These are phyloP conservation scores for Sepioteuthis lessoniana DNA, from an alignment of 2,888 invertebrate species.

Conservation along the genomic window DNA sequence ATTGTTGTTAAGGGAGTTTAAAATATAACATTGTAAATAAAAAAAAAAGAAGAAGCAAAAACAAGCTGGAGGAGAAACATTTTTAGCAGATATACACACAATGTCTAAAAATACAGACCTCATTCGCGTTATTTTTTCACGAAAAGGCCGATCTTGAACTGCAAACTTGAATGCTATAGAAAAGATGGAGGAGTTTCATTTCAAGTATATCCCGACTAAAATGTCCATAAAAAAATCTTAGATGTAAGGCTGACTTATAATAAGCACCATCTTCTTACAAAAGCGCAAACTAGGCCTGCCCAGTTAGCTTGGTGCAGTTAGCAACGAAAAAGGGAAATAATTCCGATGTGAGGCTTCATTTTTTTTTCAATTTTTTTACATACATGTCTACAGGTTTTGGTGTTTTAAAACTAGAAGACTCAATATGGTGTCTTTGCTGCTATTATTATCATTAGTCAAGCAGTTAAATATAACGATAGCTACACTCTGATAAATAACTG, in stretches of 20 bases:
- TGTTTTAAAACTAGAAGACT: neutral
- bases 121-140: neutral
- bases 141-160: neutral
- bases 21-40: too few relatives aligned
- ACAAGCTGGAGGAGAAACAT: neutral
- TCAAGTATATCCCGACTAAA: neutral
- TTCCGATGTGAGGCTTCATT: conserved; percentile 33
- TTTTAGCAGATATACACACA: neutral
- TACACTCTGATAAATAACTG: too few relatives aligned
- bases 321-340: conserved; percentile 11
- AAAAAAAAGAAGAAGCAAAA: neutral
- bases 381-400: neutral
- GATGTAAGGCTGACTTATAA: neutral
- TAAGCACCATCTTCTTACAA: neutral
- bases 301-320: neutral
- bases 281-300: conserved; percentile 18
- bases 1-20: neutral
- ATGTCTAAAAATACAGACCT: conserved; percentile 1
- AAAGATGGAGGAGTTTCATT: neutral
- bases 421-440: too few relatives aligned
- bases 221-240: neutral
- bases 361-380: neutral
- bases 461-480: too few relatives aligned
- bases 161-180: neutral
- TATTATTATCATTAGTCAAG: too few relatives aligned